Percentiles rank a stretch among this genome's conserved stretches.
Evolutionary conservation across 1,140 invertebrate species (phyloP).

Genomic region (Bombus breviceps): DNA sequence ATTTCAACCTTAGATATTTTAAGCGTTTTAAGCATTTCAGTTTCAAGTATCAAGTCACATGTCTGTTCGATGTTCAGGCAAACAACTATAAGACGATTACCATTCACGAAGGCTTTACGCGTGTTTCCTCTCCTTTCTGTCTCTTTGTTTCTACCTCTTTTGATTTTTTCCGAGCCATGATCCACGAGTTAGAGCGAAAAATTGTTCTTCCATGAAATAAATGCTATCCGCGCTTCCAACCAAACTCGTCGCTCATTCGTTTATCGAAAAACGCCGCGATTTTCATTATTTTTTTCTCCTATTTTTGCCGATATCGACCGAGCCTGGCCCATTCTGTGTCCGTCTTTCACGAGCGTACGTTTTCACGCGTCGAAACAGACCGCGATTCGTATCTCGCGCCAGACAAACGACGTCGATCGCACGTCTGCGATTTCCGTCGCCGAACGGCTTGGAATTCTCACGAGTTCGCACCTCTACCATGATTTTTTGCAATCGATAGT

Average conservation of each 20-base stretch:
- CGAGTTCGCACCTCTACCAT: neutral
- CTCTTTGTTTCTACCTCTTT: neutral
- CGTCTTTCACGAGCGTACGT: conserved; percentile 13
- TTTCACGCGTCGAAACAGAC: conserved; percentile 22
- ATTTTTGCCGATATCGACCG: neutral
- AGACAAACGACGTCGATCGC: conserved; percentile 35
- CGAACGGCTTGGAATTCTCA: neutral
- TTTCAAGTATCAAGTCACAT: neutral
- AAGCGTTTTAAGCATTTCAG: neutral
- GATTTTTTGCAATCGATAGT: neutral
- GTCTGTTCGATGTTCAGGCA: neutral
- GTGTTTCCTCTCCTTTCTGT: too few relatives aligned
- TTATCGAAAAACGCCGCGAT: conserved; percentile 12
- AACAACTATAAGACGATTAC: too few relatives aligned
- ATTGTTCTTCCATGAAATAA: neutral
- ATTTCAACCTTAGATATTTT: too few relatives aligned
- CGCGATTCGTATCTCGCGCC: conserved; percentile 33
- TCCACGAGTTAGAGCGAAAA: neutral
- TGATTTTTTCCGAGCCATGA: neutral
- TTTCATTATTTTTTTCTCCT: conserved; percentile 12
- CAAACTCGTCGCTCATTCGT: neutral
- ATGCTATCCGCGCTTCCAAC: conserved; percentile 1
- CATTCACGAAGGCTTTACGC: too few relatives aligned
- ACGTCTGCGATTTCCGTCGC: conserved; percentile 3
- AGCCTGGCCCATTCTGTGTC: neutral